Evolutionary conservation across 2,113 vertebrate species (phyloP).

Genomic region (Solea solea): DNA sequence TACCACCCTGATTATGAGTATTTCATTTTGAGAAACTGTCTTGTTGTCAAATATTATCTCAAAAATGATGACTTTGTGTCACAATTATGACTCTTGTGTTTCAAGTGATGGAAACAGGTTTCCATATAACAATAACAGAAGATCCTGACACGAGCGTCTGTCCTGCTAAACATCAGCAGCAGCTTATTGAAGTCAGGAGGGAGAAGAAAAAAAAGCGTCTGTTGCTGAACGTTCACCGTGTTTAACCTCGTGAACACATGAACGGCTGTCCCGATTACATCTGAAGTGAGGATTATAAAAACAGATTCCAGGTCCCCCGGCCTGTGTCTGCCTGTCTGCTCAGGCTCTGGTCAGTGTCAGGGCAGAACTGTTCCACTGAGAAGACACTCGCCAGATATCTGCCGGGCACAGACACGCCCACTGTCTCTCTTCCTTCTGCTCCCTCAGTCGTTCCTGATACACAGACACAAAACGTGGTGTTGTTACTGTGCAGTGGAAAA

Average conservation of each 20-base stretch:
- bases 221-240: not conserved
- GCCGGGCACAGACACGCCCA: slow-evolving; percentile 11
- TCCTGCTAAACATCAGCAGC: not conserved
- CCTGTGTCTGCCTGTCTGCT: not conserved
- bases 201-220: no score
- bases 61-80: no score
- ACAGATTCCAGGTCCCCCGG: slow-evolving; percentile 2
- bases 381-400: slow-evolving; percentile 56
- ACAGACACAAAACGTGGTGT: not conserved
- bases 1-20: no score
- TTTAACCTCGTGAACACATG: slow-evolving; percentile 2
- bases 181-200: no score
- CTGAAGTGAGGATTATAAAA: slow-evolving; percentile 17
- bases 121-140: no score
- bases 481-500: not conserved
- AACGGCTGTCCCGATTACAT: no score
- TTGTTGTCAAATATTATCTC: no score
- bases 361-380: slow-evolving; percentile 24
- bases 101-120: no score
- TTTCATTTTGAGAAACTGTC: no score
- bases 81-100: no score
- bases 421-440: slow-evolving; percentile 42
- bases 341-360: slow-evolving; percentile 69
- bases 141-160: no score
- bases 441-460: slow-evolving; percentile 41